phyloP scores from a whole-genome alignment of 2,888 invertebrate species.

The Phortica okadai region DNA sequence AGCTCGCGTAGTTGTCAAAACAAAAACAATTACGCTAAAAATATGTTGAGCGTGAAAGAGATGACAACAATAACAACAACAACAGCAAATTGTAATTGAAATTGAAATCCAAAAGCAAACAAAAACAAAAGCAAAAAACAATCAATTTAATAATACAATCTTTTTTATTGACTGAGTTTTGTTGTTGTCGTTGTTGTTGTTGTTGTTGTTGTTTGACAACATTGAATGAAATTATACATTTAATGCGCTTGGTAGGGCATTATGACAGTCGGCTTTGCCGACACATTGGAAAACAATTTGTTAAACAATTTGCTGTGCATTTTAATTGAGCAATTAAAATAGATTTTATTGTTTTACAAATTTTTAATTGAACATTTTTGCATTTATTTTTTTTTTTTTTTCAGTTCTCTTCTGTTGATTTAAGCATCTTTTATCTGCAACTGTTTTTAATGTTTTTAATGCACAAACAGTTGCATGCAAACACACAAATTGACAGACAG shows the following conservation, averaged over 20 bases:
- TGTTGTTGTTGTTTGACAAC: slow-evolving; percentile 33
- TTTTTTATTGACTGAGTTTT: not conserved
- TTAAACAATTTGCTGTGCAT: slow-evolving; percentile 25
- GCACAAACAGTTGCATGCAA: too few relatives aligned
- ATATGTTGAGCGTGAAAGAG: not conserved
- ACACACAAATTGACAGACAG: too few relatives aligned
- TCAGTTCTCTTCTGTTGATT: not conserved
- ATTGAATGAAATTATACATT: slow-evolving; percentile 18
- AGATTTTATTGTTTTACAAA: slow-evolving; percentile 33
- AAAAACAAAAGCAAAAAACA: not conserved
- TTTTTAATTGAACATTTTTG: slow-evolving; percentile 19
- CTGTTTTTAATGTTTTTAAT: not conserved
- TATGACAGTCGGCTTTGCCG: slow-evolving; percentile 14
- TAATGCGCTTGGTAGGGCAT: not conserved
- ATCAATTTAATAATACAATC: not conserved
- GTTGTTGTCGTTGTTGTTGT: not conserved
- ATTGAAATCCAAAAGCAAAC: not conserved
- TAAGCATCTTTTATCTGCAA: not conserved
- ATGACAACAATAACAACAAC: too few relatives aligned
- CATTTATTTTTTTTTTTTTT: not conserved
- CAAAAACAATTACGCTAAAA: not conserved
- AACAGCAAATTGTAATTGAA: not conserved
- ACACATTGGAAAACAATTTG: slow-evolving; percentile 3
- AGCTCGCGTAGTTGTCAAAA: not conserved
- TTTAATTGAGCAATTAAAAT: slow-evolving; percentile 40